Conservation (phyloP, 2,797 vertebrate genomes). For the Pachyuromys duprasi region DNA sequence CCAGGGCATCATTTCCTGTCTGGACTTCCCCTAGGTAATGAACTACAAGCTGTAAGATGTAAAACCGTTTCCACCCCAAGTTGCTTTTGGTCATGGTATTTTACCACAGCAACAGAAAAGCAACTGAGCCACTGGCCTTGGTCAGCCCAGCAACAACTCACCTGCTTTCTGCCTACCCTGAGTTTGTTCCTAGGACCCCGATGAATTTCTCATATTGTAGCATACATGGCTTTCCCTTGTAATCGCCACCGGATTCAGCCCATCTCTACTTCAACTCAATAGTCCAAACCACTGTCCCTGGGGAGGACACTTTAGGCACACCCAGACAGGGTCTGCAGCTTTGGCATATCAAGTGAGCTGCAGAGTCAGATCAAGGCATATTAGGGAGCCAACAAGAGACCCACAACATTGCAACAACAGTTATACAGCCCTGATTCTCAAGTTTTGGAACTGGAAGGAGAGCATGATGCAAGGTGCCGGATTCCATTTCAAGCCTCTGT, state of each 20-base stretch:
- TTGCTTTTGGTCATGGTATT: background rate
- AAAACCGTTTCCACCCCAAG: background rate
- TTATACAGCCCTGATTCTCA: accelerated
- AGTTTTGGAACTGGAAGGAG: background rate
- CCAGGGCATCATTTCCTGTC: background rate
- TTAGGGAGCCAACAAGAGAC: background rate
- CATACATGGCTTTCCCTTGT: background rate
- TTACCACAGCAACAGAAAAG: background rate
- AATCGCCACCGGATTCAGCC: no score
- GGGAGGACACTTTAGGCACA: background rate
- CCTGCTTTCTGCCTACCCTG: background rate
- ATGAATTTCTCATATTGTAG: background rate
- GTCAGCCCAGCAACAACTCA: background rate
- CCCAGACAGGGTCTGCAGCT: background rate
- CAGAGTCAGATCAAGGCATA: no score
- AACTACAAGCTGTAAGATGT: background rate
- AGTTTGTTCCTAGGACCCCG: background rate
- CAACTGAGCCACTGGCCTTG: no score
- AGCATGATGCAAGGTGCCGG: background rate
- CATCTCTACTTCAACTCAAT: background rate
- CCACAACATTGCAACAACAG: background rate
- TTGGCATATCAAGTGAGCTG: no score
- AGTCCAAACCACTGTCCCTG: background rate
- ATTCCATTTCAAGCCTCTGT: background rate
- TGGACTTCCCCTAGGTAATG: background rate